Base-by-base conservation (phyloP, 2,888 invertebrate genomes). In the Doris montereyensis region DNA sequence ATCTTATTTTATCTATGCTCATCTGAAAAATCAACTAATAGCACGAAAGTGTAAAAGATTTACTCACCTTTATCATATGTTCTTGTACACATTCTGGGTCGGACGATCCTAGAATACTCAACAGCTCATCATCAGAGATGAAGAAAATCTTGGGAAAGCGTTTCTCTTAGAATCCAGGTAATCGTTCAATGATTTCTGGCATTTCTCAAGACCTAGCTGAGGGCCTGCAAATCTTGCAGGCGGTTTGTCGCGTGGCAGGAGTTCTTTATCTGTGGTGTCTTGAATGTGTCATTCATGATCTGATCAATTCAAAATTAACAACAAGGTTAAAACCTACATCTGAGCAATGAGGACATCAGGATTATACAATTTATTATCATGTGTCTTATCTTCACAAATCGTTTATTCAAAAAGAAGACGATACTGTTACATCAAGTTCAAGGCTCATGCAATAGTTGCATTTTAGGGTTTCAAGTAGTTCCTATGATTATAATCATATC, bases 61-160 rank as follows among this genome's bases (percentile, higher is more conserved):
- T 35, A 24, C 81, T 80, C 90, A 95, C 95, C 94, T 97, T 97
- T 77, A 97, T 95, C 93, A 97, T 96, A 89, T 97, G 97, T 87
- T 97, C 96, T 91, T 97, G 97, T 8, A 97, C 96, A 86, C 95
- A 95, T 76, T 93, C 93, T 10, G 96, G 95, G 82, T 96, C 95
- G 84, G 95, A 96, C 89, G 95, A 96, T 17, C 97, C 97, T 74
- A 97, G 93, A 85, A 97, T 96, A 1, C 96, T 95, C 5, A 98
- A 93, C 84, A 97, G 91, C 90, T 97, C 97, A 88, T 97, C 97
- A 34, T 97, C 97, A 1, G 97, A 97, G 88, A 97, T 96, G 91
- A 97, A 97, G 92, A 96, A 97, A 97, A 97, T 74, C 97, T 92
- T 1, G 97, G 96, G 91, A 97, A 97, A 82, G 96, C 94, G 81